Evolutionary conservation across 2,888 invertebrate species (phyloP).

Genomic region (Matsumyia berberina): DNA sequence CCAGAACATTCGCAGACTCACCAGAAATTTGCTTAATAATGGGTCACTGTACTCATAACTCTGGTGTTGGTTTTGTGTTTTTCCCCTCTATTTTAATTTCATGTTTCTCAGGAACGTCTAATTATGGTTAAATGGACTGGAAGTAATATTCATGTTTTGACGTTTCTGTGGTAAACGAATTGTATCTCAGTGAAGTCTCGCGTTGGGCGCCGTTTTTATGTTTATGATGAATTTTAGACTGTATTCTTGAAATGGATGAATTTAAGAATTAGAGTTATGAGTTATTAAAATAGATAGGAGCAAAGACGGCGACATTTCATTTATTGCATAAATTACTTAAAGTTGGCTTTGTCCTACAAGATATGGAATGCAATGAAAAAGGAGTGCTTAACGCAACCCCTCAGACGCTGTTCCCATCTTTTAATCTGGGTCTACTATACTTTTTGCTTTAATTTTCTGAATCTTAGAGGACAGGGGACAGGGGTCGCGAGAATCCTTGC

Average conservation of each 20-base stretch:
- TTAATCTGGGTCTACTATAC: too few species aligned
- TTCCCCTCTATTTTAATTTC: not conserved
- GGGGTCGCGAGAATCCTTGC: too few species aligned
- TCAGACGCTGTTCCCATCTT: too few species aligned
- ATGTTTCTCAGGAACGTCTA: not conserved
- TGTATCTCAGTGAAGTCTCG: not conserved
- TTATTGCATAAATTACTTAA: too few species aligned
- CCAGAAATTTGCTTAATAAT: not conserved
- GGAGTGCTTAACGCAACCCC: too few species aligned
- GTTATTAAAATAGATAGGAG: too few species aligned
- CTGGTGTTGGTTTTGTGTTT: not conserved
- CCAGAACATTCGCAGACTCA: not conserved
- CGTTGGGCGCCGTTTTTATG: not conserved
- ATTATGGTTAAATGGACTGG: not conserved
- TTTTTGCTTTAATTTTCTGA: too few species aligned
- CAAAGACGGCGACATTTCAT: too few species aligned
- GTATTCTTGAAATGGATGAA: not conserved
- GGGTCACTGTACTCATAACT: constrained; percentile 6
- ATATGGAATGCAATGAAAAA: too few species aligned
- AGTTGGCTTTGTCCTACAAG: too few species aligned
- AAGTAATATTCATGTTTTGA: not conserved
- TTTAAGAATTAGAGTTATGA: too few species aligned
- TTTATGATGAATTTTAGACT: not conserved
- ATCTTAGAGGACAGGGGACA: too few species aligned
- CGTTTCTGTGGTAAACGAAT: not conserved